A percentile compares a stretch with the other conserved stretches of the same genome.
These are phyloP conservation scores for Synanthedon andrenaeformis DNA, from an alignment of 2,888 invertebrate species.

Conservation along the genomic window DNA sequence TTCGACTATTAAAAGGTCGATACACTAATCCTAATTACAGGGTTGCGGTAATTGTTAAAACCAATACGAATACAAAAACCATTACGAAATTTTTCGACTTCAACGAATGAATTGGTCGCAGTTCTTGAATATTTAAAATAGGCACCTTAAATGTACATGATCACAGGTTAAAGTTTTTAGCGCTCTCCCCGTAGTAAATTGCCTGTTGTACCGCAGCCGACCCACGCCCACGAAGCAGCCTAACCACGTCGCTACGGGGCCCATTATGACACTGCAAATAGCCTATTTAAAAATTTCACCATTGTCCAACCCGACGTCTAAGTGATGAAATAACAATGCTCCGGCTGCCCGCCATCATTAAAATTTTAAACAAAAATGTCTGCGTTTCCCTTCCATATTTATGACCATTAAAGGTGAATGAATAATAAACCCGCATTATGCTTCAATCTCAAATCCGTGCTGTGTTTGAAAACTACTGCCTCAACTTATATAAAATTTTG, in stretches of 20 bases:
- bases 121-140: conserved; percentile 3
- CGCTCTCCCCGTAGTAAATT: conserved; percentile 32
- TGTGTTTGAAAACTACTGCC: too few species aligned
- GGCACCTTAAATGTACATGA: conserved; percentile 5
- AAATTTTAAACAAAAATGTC: neutral
- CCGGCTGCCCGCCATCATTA: neutral
- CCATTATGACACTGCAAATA: conserved; percentile 28
- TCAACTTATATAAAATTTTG: too few species aligned
- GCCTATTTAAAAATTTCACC: conserved; percentile 23
- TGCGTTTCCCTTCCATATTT: neutral
- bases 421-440: too few species aligned
- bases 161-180: conserved; percentile 19
- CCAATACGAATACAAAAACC: too few species aligned
- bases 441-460: too few species aligned
- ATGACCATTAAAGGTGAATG: neutral
- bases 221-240: conserved; percentile 23
- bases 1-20: too few species aligned
- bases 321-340: conserved; percentile 5
- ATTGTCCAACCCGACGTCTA: conserved; percentile 4
- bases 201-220: conserved; percentile 20
- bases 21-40: too few species aligned
- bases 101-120: too few species aligned
- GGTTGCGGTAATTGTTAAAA: too few species aligned
- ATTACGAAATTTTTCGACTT: too few species aligned
- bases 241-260: conserved; percentile 10